Percentiles rank a stretch among this genome's conserved stretches.
phyloP scores from a whole-genome alignment of 1,140 invertebrate genomes.

The Zophobas atratus region DNA sequence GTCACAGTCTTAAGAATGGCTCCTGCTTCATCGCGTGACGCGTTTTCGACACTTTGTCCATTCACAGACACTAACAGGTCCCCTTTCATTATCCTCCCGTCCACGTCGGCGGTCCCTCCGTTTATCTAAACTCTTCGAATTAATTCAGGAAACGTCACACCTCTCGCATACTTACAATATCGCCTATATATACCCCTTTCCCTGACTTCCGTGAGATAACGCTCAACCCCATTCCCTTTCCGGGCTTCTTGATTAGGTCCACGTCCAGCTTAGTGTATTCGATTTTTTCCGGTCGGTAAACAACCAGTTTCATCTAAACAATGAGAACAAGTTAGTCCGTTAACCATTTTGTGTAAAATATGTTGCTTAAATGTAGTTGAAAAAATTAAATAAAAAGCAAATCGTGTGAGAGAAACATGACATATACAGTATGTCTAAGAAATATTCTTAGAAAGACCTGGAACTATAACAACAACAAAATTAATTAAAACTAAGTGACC shows the following conservation, averaged over 20 bases:
- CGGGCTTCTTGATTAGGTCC: constrained; percentile 92
- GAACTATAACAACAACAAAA: no score
- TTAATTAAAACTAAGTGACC: no score
- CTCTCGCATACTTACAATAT: constrained; percentile 82
- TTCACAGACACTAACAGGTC: constrained; percentile 94
- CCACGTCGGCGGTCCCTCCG: constrained; percentile 92
- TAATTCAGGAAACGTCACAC: constrained; percentile 3
- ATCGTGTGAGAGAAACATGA: no score
- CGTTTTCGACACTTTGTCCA: constrained; percentile 87
- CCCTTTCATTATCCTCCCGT: constrained; percentile 92
- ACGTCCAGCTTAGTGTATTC: constrained; percentile 90
- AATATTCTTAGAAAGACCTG: no score
- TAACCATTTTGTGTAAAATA: no score
- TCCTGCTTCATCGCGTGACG: constrained; percentile 89
- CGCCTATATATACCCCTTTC: constrained; percentile 93
- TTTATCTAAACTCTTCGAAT: constrained; percentile 75
- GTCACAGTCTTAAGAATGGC: constrained; percentile 88
- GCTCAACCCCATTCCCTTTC: constrained; percentile 93
- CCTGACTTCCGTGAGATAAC: constrained; percentile 91
- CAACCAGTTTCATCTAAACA: constrained; percentile 87
- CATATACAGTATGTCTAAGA: no score
- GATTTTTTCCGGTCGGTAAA: constrained; percentile 89
- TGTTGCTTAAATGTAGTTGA: no score
- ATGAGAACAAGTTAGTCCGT: neutral
- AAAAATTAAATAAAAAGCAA: no score